Evolutionary conservation across 2,113 vertebrate genomes (phyloP).

Genomic region (Puffinus mauretanicus): DNA sequence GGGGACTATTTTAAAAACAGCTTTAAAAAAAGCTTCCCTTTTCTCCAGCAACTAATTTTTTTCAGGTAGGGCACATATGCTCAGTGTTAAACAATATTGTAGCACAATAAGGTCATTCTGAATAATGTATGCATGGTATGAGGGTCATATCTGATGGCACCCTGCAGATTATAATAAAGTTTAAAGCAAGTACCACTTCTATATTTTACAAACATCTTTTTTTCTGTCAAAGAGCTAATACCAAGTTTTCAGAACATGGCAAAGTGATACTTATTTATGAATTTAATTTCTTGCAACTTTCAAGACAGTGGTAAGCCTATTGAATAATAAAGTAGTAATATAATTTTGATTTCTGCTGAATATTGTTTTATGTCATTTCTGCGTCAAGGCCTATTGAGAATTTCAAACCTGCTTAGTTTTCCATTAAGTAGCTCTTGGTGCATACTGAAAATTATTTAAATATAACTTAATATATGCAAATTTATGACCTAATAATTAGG

Average conservation of each 20-base stretch:
- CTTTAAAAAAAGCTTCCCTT: not conserved
- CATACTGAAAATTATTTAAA: not conserved
- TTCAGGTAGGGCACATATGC: not conserved
- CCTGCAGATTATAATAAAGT: not conserved
- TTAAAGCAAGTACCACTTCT: not conserved
- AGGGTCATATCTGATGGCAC: not conserved
- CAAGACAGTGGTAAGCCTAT: not conserved
- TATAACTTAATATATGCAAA: not conserved
- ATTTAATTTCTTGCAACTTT: not conserved
- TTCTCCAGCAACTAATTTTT: not conserved
- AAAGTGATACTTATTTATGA: not conserved
- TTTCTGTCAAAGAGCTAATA: not conserved
- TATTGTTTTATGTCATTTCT: not conserved
- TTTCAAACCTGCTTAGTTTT: not conserved
- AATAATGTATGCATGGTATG: not conserved
- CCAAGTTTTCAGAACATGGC: not conserved
- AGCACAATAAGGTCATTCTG: not conserved
- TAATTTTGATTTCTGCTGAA: not conserved
- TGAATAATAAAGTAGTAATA: not conserved
- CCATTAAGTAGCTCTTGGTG: not conserved
- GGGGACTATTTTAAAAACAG: not conserved
- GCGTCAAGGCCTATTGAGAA: not conserved
- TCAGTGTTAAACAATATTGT: not conserved
- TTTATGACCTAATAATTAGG: not conserved
- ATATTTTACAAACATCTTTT: not conserved